Evolutionary conservation across 2,113 vertebrate genomes (phyloP), one percentile per base, ranked within the genome.

Genomic region (Aptenodytes patagonicus): DNA sequence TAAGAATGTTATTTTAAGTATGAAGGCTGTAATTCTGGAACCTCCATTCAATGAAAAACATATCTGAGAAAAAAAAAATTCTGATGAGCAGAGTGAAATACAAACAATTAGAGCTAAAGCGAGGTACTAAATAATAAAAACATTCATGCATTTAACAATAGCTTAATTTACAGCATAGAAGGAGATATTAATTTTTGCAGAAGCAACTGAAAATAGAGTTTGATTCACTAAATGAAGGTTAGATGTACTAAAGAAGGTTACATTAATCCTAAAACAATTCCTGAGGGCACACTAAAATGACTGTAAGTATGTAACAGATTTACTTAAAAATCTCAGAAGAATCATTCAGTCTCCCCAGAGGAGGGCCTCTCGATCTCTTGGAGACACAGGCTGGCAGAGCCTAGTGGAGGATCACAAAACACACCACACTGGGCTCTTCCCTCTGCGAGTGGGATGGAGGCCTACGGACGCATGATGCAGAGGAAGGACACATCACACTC

Each of bases 261-360:
- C 32, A 2, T 91, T 94, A 91, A 96, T 94, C 66, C 0, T 85
- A 93, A 97, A 95, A 85, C 11, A 5, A 77, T 83, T 96, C 95
- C 93, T 90, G 82, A 90, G 93, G 78, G 91, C 89, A 90, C 66
- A 82, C 49, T 95, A 87, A 95, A 94, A 91, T 85, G 40, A 79
- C 82, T 93, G 46, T 94, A 94, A 95, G 87, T 83, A 76, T 87
- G 78, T 82, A 96, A 93, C 44, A 93, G 87, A 93, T 95, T 93
- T 90, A 91, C 93, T 95, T 94, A 28, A 94, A 94, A 89, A 73
- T 72, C 91, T 86, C 97, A 36, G 54, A 64, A 97, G 81, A 94
- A 90, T 83, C 81, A 72, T 40, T 58, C 24, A 6, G 9, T 22
- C 17, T 87, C 42, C 78, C 91, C 46, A 62, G 89, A 85, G 77